Conservation (phyloP, 2,888 invertebrate species). For the Scaptomyza cyrtandrae region DNA sequence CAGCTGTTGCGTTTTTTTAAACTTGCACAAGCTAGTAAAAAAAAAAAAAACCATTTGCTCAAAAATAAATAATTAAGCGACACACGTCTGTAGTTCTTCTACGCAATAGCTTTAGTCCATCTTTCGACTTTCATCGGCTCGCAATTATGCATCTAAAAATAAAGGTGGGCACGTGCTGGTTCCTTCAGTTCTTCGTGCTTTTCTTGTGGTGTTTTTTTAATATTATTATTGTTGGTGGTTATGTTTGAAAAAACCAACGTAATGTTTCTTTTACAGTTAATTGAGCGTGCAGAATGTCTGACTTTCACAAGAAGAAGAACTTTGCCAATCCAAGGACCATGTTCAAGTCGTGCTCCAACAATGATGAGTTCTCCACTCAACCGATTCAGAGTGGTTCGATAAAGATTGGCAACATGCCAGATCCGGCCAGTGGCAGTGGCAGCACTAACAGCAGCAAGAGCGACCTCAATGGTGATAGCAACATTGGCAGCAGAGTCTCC, state of each 20-base stretch:
- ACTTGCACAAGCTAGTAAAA: neutral
- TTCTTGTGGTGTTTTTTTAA: too few species aligned
- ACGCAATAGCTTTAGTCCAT: too few species aligned
- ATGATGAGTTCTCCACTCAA: slow-evolving; percentile 50
- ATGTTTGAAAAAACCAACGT: too few species aligned
- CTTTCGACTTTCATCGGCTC: too few species aligned
- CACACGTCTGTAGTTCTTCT: too few species aligned
- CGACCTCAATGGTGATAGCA: slow-evolving; percentile 20
- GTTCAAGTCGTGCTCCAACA: slow-evolving; percentile 58
- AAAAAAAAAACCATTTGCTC: too few species aligned
- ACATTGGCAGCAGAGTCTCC: slow-evolving; percentile 20
- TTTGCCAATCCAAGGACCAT: slow-evolving; percentile 64
- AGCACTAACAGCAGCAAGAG: slow-evolving; percentile 34
- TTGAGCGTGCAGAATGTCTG: slow-evolving; percentile 31
- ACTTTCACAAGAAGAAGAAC: slow-evolving; percentile 59
- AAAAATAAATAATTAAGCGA: too few species aligned
- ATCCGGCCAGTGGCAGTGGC: slow-evolving; percentile 9
- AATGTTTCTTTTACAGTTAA: neutral
- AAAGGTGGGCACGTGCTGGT: too few species aligned
- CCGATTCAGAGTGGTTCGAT: slow-evolving; percentile 27
- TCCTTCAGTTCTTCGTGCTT: too few species aligned
- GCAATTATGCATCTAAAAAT: too few species aligned
- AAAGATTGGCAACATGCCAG: neutral
- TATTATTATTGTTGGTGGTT: too few species aligned
- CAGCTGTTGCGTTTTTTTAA: neutral